Evolutionary conservation across 2,888 invertebrate genomes (phyloP).

Genomic region (Metellina segmentata): DNA sequence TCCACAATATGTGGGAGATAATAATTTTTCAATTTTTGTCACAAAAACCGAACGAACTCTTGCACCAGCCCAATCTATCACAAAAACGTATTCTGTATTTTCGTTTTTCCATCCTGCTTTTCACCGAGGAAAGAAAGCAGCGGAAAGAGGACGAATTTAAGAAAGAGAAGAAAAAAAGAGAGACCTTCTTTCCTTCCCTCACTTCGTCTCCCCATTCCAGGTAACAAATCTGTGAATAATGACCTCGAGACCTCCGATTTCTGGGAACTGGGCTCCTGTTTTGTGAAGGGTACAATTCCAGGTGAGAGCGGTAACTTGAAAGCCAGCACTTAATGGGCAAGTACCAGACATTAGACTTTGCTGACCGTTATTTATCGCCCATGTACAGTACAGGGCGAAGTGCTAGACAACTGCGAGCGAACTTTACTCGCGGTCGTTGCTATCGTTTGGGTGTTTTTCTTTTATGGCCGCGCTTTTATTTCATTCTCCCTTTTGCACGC

Average conservation of each 20-base stretch:
- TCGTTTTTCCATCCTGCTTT: too few relatives aligned
- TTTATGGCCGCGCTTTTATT: too few relatives aligned
- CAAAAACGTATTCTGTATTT: too few relatives aligned
- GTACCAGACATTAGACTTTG: conserved; percentile 56
- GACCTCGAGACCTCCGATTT: conserved; percentile 28
- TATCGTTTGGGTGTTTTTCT: background rate
- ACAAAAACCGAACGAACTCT: too few relatives aligned
- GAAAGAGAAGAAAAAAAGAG: too few relatives aligned
- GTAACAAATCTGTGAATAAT: conserved; percentile 68
- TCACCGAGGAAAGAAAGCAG: too few relatives aligned
- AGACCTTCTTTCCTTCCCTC: too few relatives aligned
- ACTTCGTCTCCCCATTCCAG: conserved; percentile 22
- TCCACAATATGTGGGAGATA: too few relatives aligned
- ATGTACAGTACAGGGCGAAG: conserved; percentile 4
- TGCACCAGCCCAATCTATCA: too few relatives aligned
- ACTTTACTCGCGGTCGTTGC: background rate
- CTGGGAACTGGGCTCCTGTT: conserved; percentile 43
- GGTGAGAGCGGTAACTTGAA: conserved; percentile 68
- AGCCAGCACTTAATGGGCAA: conserved; percentile 68
- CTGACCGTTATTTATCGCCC: conserved; percentile 67
- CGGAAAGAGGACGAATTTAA: too few relatives aligned
- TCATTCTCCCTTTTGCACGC: too few relatives aligned
- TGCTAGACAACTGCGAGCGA: background rate
- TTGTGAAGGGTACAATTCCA: conserved; percentile 46
- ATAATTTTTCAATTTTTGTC: too few relatives aligned